Base-by-base conservation (phyloP, 1,140 invertebrate genomes). In the Aricia agestis region DNA sequence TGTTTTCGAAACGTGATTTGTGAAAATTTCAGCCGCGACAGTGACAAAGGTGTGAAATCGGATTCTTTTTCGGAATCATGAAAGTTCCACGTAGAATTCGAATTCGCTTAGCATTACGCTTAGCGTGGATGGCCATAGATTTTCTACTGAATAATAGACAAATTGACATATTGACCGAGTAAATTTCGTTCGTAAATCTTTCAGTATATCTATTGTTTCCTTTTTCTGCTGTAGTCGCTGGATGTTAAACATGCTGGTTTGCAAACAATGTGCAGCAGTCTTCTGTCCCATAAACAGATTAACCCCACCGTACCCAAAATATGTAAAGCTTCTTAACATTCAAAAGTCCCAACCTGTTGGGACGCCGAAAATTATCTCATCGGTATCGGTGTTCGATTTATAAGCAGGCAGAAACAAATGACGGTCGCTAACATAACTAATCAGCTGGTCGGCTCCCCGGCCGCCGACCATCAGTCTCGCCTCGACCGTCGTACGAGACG, bases 351-450 rank as follows among this genome's bases (percentile, higher is more conserved):
- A 36, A 36, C 36, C 6, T 36, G 36, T 36, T 36, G 5, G 5
- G 36, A 6, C 10, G 13, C 63, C 7, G 9, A 66, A 66, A 25
- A 66, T 52, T 52, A 52, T 52, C 45, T 52, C 45, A 52, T 52
- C 45, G 45, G 9, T 13, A 52, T 52, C 45, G 45, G 45, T 78
- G 78, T 79, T 82, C 82, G 82, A 86, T 88, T 85, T 86, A 86
- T 85, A 86, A 87, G 74, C 75, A 77, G 76, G 75, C 65, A 66
- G 58, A 71, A 82, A 88, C 78, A 86, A 88, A 90, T 90, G 86
- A 85, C 81, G 87, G 87, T 90, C 86, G 73, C 77, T 76, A 59
- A 72, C 75, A 82, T 88, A 90, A 90, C 76, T 87, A 86, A 90
- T 80, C 81, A 77, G 72, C 69, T 71, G 86, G 85, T 88, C 82